Base-by-base conservation (phyloP, 2,113 vertebrate genomes). In the Zosterops hypoxanthus region DNA sequence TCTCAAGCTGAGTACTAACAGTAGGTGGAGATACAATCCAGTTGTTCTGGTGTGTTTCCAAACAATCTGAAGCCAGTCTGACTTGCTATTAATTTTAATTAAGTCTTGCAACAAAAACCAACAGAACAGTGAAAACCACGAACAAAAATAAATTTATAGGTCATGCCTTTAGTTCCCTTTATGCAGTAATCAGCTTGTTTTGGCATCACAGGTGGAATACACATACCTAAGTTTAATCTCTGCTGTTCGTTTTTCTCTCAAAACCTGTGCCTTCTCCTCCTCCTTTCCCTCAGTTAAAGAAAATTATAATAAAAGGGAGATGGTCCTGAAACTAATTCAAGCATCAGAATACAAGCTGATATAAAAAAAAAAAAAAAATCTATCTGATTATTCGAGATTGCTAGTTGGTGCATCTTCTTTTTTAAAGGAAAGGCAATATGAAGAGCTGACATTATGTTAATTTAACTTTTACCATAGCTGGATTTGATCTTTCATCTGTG, bases 21-120 rank as follows among this genome's bases (percentile, higher is more conserved):
- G 97, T 92, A 97, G 96, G 95, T 96, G 96, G 97, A 96, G 95
- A 49, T 94, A 76, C 92, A 97, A 90, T 92, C 71, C 94, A 92
- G 25, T 94, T 94, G 94, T 90, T 95, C 55, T 68, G 49, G n/a
- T 42, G 49, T 68, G 41, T 92, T 97, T 90, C 78, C 95, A 94
- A 91, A 94, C 91, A 88, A 60, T 60, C 91, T 42, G 42, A 86
- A 96, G 68, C 42, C 66, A 87, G 52, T 14, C 84, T 82, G 82
- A 68, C 41, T 88, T 75, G 77, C 92, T 94, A 87, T 97, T 94
- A 95, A 73, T 96, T 96, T 97, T 96, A 97, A 95, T 96, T 97
- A 97, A 81, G 76, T 78, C 53, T 83, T 92, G 78, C 71, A 91
- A 78, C 91, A 83, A 92, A 95, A 97, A 49, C 14, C 71, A 96